Conservation (phyloP, 2,113 vertebrate genomes). For the Oriolus oriolus region DNA sequence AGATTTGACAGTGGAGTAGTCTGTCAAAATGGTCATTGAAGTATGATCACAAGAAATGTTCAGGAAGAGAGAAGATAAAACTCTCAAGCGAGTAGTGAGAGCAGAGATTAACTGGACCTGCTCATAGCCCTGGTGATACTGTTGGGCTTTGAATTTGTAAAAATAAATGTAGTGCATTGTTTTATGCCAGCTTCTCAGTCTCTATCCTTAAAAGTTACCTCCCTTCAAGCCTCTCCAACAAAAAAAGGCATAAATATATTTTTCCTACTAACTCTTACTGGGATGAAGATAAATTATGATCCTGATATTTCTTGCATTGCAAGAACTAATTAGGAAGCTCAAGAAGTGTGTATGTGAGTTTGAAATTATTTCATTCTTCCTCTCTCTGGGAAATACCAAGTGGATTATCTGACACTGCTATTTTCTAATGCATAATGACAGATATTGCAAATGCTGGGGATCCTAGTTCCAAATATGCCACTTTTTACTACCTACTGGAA, state of each 20-base stretch:
- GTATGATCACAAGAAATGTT: neutral
- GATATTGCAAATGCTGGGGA: neutral
- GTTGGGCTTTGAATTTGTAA: neutral
- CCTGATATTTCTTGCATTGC: neutral
- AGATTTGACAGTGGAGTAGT: neutral
- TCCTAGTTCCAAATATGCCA: neutral
- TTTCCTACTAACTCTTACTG: neutral
- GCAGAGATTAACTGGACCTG: neutral
- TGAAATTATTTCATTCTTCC: neutral
- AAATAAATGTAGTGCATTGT: neutral
- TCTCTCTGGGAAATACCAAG: neutral
- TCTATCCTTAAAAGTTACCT: neutral
- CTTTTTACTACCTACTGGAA: neutral
- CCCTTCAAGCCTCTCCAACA: neutral
- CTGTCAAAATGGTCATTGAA: conserved; percentile 6
- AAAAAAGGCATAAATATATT: neutral
- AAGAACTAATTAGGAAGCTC: neutral
- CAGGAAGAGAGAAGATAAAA: neutral
- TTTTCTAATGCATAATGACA: neutral
- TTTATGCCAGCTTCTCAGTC: neutral
- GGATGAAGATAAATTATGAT: neutral
- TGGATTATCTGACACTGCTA: neutral
- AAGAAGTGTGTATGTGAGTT: neutral
- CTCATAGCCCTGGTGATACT: neutral
- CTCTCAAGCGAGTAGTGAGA: neutral